phyloP scores from a whole-genome alignment of 1,140 invertebrate species.

The Bombus terrestris region DNA sequence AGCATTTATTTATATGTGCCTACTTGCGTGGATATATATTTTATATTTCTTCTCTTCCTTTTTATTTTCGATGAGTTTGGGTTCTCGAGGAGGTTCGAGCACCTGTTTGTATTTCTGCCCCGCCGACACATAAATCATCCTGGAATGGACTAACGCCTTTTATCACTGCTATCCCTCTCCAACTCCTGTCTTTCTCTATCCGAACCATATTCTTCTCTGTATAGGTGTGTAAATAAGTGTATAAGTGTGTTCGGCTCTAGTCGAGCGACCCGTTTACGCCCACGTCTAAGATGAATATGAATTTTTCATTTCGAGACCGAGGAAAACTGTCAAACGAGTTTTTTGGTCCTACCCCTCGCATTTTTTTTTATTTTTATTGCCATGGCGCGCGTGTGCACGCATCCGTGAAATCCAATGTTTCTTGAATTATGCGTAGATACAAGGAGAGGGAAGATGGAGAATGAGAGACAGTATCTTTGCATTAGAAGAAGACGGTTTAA shows the following conservation, averaged over 20 bases:
- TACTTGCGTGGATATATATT: slow-evolving; percentile 47
- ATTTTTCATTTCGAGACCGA: slow-evolving; percentile 55
- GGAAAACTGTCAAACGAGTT: slow-evolving; percentile 65
- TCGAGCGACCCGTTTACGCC: slow-evolving; percentile 44
- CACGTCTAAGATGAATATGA: slow-evolving; percentile 67
- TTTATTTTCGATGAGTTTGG: slow-evolving; percentile 65
- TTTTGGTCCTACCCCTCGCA: slow-evolving; percentile 17
- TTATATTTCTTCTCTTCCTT: slow-evolving; percentile 45
- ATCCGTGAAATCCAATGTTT: slow-evolving; percentile 52
- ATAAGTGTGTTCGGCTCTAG: neutral
- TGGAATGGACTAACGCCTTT: slow-evolving; percentile 70
- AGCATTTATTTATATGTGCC: slow-evolving; percentile 25
- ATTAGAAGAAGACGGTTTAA: too few species aligned
- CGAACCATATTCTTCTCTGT: neutral
- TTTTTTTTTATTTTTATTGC: slow-evolving; percentile 46
- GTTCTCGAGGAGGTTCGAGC: slow-evolving; percentile 64
- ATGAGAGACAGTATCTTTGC: too few species aligned
- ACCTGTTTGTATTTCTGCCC: slow-evolving; percentile 72
- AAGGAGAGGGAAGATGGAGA: neutral
- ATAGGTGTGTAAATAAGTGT: neutral
- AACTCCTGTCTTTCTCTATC: slow-evolving; percentile 11
- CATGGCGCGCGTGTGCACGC: slow-evolving; percentile 11
- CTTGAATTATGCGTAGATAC: slow-evolving; percentile 21
- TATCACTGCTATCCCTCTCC: slow-evolving; percentile 61
- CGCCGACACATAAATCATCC: slow-evolving; percentile 69